Evolutionary conservation across 1,140 invertebrate genomes (phyloP), one percentile per base, ranked within the genome.

Genomic region (Dendroctonus ponderosae): DNA sequence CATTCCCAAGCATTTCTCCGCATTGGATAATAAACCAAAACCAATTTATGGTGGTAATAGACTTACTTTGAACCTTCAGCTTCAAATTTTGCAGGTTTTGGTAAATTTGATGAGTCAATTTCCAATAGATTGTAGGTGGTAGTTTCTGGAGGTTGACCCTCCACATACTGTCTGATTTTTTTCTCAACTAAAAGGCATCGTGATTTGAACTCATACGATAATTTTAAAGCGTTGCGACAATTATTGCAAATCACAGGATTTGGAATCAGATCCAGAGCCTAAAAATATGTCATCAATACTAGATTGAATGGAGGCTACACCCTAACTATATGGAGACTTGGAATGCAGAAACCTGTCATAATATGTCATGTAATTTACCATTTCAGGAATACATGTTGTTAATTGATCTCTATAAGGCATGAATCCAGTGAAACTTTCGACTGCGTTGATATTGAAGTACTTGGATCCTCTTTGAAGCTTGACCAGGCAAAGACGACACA

Each of bases 391-490:
- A 59, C 72, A 73, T 14, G 70, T 72, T 2, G 72, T 72, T 14
- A 73, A 59, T 58, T 73, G 70, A 50, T 73, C 72, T 52, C 72
- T 65, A 40, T 71, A 72, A 8, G 72, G 72, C 72, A 73, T 73
- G 42, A 73, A 73, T 6, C 72, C 72, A 8, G 72, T 70, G 38
- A 70, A 67, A 40, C 68, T 65, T 60, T 73, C 72, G n/a, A 72
- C 70, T 39, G 68, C 69, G 48, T 73, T 73, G 12, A 73, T 72
- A 41, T 72, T 71, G 44, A 73, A 72, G 57, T 71, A 70, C 56
- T 73, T 73, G 38, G 70, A 69, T 15, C 64, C 70, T 46, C 67
- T 66, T 40, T 70, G 66, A 43, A 73, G 60, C 50, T 52, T 70
- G 15, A 43, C 41, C n/a, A 73, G 64, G 62, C 72, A 73, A 40